Percentiles rank a stretch among this genome's conserved stretches.
Evolutionary conservation across 2,113 vertebrate species (phyloP).

Genomic region (Lota lota): DNA sequence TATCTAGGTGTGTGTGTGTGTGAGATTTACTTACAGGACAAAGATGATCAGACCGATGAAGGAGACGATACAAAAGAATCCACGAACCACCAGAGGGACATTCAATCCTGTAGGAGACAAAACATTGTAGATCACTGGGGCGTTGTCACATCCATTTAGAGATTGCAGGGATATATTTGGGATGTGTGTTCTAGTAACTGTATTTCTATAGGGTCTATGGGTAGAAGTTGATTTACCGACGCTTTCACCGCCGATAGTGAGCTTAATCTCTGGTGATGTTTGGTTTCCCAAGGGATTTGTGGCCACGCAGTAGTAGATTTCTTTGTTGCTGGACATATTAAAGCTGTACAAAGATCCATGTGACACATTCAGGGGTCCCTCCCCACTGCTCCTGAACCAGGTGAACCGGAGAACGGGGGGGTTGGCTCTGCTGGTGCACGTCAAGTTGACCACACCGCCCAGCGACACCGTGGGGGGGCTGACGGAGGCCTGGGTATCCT

Average conservation of each 20-base stretch:
- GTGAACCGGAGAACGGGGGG: conserved; percentile 40
- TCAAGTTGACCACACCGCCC: conserved; percentile 42
- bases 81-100: neutral
- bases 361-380: neutral
- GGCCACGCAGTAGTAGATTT: conserved; percentile 36
- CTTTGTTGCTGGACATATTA: conserved; percentile 1
- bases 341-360: conserved; percentile 23
- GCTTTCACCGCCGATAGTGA: conserved; percentile 8
- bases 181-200: neutral
- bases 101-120: neutral
- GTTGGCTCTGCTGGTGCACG: conserved; percentile 48
- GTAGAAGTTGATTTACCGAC: neutral
- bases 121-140: neutral
- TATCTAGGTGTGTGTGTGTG: too few relatives aligned
- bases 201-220: neutral
- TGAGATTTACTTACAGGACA: conserved; percentile 13
- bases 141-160: neutral
- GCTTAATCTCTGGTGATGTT: neutral
- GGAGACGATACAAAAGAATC: neutral
- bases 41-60: neutral
- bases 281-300: conserved; percentile 28
- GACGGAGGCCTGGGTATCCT: conserved; percentile 13
- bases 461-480: conserved; percentile 27
- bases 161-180: neutral
- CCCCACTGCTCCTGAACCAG: conserved; percentile 38